Evolutionary conservation across 2,888 invertebrate species (phyloP).

Genomic region (Nomada fabriciana): DNA sequence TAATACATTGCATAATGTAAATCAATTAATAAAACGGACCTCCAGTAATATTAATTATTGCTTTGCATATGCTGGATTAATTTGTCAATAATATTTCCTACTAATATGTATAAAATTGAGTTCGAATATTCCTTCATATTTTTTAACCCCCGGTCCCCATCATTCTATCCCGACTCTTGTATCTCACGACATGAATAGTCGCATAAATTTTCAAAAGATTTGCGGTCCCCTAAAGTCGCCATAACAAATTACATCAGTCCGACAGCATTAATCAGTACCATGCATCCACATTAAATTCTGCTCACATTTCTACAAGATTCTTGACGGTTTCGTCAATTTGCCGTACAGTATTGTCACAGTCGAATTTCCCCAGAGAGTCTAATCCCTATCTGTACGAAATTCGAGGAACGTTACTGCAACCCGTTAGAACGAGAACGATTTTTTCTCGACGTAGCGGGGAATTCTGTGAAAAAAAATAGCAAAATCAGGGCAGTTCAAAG

Average conservation of each 20-base stretch:
- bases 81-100: no score
- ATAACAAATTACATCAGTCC: background rate
- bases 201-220: background rate
- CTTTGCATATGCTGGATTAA: no score
- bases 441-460: background rate
- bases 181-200: no score
- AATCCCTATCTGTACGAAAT: background rate
- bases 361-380: background rate
- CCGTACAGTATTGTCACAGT: background rate
- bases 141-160: no score
- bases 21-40: no score
- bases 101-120: no score
- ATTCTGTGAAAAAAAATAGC: constrained; percentile 19
- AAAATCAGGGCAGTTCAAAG: constrained; percentile 11
- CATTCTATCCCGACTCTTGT: no score
- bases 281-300: background rate
- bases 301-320: background rate
- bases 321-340: background rate
- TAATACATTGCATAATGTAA: no score
- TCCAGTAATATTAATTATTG: no score
- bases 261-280: background rate
- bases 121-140: no score
- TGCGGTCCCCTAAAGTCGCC: no score
- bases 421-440: constrained; percentile 16
- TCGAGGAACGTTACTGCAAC: background rate